Percentiles rank a stretch among this genome's conserved stretches.
Evolutionary conservation across 2,113 vertebrate species (phyloP).

Genomic region (Balaeniceps rex): DNA sequence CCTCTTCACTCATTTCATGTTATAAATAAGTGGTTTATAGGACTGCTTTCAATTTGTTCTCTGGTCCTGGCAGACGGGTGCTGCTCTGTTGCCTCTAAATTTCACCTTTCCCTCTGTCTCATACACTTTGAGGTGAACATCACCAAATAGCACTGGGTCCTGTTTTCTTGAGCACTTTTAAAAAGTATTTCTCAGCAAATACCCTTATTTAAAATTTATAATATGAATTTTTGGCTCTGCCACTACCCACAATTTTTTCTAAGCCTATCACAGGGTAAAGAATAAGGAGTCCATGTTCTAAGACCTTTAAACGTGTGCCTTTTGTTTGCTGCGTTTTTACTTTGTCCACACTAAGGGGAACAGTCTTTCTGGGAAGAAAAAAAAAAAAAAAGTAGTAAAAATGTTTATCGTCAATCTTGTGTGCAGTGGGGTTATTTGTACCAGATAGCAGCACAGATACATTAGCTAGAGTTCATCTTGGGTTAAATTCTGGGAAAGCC

Average conservation of each 20-base stretch:
- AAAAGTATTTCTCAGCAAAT: background rate
- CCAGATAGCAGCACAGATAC: background rate
- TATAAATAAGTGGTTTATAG: background rate
- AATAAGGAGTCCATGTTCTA: background rate
- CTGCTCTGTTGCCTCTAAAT: background rate
- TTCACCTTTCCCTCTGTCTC: background rate
- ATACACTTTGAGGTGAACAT: background rate
- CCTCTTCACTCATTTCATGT: background rate
- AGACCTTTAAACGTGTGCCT: background rate
- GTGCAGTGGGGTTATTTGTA: background rate
- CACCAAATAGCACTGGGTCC: background rate
- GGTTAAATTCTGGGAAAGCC: conserved; percentile 5
- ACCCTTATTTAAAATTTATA: background rate
- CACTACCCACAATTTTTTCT: background rate
- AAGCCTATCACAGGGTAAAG: background rate
- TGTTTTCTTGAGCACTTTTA: background rate
- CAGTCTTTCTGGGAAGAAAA: background rate
- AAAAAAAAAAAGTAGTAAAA: background rate
- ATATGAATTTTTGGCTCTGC: background rate
- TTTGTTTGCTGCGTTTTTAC: background rate
- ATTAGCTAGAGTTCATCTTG: background rate
- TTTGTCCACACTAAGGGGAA: background rate
- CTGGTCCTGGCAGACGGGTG: background rate
- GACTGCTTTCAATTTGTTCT: background rate
- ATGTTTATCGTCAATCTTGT: background rate